Evolutionary conservation across 2,888 invertebrate species (phyloP).

Genomic region (Metacarcinus magister): DNA sequence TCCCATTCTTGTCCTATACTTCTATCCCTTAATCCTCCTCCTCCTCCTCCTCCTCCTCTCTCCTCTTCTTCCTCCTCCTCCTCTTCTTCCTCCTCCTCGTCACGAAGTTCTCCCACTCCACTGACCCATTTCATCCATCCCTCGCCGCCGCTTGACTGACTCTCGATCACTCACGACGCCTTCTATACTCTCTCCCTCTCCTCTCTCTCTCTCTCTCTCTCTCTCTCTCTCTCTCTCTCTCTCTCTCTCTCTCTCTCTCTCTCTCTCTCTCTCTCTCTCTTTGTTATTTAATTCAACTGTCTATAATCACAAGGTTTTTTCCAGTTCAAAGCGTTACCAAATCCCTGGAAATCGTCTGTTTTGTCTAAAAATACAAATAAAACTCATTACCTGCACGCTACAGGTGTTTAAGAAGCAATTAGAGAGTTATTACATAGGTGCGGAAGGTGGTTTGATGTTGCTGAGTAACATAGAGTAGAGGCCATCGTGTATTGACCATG

Average conservation of each 20-base stretch:
- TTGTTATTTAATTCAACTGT: not conserved
- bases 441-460: not conserved
- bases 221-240: not conserved
- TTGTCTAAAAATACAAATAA: not conserved
- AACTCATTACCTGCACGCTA: constrained; percentile 4
- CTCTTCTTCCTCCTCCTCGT: not conserved
- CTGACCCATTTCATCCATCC: constrained; percentile 1
- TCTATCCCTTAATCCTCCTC: not conserved
- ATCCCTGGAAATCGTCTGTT: not conserved
- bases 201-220: not conserved
- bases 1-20: not conserved
- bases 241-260: not conserved
- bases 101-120: not conserved
- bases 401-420: not conserved
- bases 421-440: not conserved
- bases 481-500: not conserved
- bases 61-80: not conserved
- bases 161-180: not conserved
- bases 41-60: constrained; percentile 20
- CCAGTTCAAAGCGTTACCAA: not conserved
- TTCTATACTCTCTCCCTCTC: not conserved
- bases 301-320: not conserved
- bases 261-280: not conserved
- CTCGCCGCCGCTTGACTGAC: not conserved
- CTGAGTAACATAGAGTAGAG: not conserved